Evolutionary conservation across 2,888 invertebrate genomes (phyloP).

Genomic region (Artemia sinica): DNA sequence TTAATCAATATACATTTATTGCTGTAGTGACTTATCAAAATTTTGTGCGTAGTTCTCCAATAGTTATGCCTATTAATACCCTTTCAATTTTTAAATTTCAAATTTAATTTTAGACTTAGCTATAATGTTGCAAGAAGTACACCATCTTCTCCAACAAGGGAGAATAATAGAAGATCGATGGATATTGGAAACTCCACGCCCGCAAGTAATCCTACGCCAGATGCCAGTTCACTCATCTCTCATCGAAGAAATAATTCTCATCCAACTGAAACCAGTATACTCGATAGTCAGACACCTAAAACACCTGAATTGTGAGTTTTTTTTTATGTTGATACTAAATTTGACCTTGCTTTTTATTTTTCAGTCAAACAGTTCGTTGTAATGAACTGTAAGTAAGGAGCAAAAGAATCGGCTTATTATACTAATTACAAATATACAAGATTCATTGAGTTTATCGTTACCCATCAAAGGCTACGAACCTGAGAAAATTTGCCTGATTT

Average conservation of each 20-base stretch:
- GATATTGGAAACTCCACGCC: neutral
- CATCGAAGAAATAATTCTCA: slow-evolving; percentile 9
- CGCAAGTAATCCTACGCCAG: neutral
- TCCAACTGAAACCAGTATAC: neutral
- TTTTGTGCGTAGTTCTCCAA: too few species aligned
- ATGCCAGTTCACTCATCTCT: neutral
- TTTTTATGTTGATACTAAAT: neutral
- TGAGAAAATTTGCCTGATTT: too few species aligned
- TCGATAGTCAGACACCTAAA: neutral
- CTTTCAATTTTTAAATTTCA: neutral
- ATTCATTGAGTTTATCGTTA: too few species aligned
- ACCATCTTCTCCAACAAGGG: slow-evolving; percentile 11
- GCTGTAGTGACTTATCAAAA: too few species aligned
- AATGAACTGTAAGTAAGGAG: too few species aligned
- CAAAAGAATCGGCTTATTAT: too few species aligned
- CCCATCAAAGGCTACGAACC: too few species aligned
- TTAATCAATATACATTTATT: too few species aligned
- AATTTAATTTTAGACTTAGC: neutral
- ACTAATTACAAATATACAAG: too few species aligned
- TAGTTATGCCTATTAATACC: too few species aligned
- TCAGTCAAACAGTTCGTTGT: too few species aligned
- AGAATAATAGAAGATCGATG: slow-evolving; percentile 6
- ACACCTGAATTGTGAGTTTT: neutral
- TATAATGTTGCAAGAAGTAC: slow-evolving; percentile 2
- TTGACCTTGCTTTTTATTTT: too few species aligned